These are phyloP conservation scores for Eurytoma californica DNA, from an alignment of 2,888 invertebrate genomes.

Conservation along the genomic window DNA sequence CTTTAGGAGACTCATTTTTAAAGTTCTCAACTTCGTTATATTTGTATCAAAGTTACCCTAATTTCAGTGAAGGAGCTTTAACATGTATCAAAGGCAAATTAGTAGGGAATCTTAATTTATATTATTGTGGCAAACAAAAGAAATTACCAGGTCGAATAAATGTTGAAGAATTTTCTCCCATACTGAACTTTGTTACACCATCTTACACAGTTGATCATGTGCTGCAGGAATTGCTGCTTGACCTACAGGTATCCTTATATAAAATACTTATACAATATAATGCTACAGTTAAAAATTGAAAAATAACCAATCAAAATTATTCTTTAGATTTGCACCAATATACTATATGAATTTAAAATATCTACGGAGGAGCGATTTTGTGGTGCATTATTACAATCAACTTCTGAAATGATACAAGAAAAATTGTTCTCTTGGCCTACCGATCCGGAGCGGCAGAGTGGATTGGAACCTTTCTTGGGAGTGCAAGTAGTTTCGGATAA, in stretches of 20 bases:
- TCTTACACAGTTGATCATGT: slow-evolving; percentile 80
- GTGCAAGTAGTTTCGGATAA: slow-evolving; percentile 79
- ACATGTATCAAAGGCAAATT: slow-evolving; percentile 83
- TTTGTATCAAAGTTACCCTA: slow-evolving; percentile 82
- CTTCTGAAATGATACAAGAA: slow-evolving; percentile 65
- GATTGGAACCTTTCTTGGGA: slow-evolving; percentile 76
- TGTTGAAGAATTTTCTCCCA: slow-evolving; percentile 80
- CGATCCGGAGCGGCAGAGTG: slow-evolving; percentile 63
- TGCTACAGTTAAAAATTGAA: too few species aligned
- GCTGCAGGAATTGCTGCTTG: slow-evolving; percentile 75
- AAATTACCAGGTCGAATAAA: slow-evolving; percentile 78
- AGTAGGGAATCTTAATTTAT: slow-evolving; percentile 91
- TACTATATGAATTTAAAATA: slow-evolving; percentile 76
- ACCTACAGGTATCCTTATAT: slow-evolving; percentile 59
- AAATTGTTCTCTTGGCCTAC: slow-evolving; percentile 59
- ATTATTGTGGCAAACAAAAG: slow-evolving; percentile 79
- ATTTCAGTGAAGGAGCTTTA: slow-evolving; percentile 86
- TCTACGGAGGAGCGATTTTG: slow-evolving; percentile 73
- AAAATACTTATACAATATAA: too few species aligned
- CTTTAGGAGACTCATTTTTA: slow-evolving; percentile 92
- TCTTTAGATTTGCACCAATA: slow-evolving; percentile 63
- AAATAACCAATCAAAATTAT: too few species aligned
- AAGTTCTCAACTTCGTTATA: slow-evolving; percentile 87
- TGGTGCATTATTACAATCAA: slow-evolving; percentile 72
- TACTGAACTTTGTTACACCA: slow-evolving; percentile 88